phyloP scores from a whole-genome alignment of 2,113 vertebrate genomes.

The Rhinolophus ferrumequinum region DNA sequence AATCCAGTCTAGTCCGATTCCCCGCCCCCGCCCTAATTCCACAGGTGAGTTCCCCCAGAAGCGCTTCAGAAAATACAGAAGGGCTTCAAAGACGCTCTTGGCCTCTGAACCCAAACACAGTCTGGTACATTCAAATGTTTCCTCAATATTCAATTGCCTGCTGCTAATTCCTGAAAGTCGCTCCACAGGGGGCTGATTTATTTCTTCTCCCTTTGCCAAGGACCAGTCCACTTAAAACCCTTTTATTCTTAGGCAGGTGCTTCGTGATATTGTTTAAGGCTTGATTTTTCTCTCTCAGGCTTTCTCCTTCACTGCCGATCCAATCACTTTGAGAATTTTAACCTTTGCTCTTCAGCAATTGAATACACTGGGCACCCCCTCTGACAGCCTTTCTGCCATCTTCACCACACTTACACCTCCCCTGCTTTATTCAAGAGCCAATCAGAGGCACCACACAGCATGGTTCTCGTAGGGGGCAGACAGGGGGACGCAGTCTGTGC shows the following conservation, averaged over 20 bases:
- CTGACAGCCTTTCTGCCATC: rapidly evolving
- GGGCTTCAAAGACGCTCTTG: not conserved
- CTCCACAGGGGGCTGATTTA: conserved; percentile 9
- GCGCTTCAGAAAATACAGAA: not conserved
- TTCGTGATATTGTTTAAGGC: not conserved
- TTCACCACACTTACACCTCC: not conserved
- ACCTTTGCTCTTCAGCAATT: not conserved
- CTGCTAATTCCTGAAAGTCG: conserved; percentile 6
- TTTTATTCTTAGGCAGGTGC: not conserved
- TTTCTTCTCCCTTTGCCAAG: conserved; percentile 19
- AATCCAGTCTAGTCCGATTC: not conserved
- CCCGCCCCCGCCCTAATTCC: not conserved
- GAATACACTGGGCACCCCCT: rapidly evolving
- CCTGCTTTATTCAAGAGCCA: not conserved
- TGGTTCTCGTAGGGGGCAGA: rapidly evolving
- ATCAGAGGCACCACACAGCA: not conserved
- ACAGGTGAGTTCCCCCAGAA: not conserved
- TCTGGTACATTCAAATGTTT: not conserved
- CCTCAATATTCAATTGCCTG: conserved; percentile 23
- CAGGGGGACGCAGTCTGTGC: not conserved
- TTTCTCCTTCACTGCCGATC: not conserved
- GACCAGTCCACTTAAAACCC: conserved; percentile 15
- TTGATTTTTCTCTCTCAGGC: not conserved
- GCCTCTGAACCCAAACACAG: conserved; percentile 11
- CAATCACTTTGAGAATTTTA: not conserved